A percentile compares a stretch with the other conserved stretches of the same genome.
Evolutionary conservation across 2,888 invertebrate species (phyloP).

Genomic region (Drosophila rubida): DNA sequence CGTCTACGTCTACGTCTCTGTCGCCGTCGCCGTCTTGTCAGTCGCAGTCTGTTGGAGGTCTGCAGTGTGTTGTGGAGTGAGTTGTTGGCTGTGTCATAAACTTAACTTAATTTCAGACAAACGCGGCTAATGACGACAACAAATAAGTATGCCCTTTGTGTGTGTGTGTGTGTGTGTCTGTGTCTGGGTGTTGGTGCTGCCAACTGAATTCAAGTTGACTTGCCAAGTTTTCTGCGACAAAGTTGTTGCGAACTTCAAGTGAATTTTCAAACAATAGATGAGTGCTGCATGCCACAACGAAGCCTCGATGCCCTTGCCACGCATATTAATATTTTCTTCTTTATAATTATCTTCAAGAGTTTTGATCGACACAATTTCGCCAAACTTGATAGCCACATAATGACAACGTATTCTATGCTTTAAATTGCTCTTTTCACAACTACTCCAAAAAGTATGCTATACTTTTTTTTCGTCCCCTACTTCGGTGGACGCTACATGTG

Average conservation of each 20-base stretch:
- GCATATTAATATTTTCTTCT: neutral
- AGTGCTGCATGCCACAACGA: neutral
- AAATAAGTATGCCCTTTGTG: constrained; percentile 58
- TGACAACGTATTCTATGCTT: neutral
- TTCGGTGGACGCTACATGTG: neutral
- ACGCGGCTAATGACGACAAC: constrained; percentile 76
- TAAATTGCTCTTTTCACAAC: neutral
- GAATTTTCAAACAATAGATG: constrained; percentile 23
- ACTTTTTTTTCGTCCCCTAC: neutral
- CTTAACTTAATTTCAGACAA: constrained; percentile 77
- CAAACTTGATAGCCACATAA: neutral
- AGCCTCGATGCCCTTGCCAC: constrained; percentile 9
- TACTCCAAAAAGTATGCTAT: neutral
- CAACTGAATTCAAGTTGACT: constrained; percentile 36
- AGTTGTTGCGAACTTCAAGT: constrained; percentile 38
- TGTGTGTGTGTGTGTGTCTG: constrained; percentile 9
- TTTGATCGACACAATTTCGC: neutral
- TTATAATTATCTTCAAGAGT: neutral
- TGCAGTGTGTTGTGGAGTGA: constrained; percentile 15
- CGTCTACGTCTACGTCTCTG: neutral
- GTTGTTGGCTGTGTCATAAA: constrained; percentile 63
- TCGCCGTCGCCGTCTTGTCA: neutral
- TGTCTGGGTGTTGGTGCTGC: constrained; percentile 9
- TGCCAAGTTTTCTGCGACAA: constrained; percentile 53
- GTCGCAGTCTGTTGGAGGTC: constrained; percentile 29